These are phyloP conservation scores for Parazoanthus swiftii DNA, from an alignment of 92 coral and sea anemone species.

Conservation along the genomic window DNA sequence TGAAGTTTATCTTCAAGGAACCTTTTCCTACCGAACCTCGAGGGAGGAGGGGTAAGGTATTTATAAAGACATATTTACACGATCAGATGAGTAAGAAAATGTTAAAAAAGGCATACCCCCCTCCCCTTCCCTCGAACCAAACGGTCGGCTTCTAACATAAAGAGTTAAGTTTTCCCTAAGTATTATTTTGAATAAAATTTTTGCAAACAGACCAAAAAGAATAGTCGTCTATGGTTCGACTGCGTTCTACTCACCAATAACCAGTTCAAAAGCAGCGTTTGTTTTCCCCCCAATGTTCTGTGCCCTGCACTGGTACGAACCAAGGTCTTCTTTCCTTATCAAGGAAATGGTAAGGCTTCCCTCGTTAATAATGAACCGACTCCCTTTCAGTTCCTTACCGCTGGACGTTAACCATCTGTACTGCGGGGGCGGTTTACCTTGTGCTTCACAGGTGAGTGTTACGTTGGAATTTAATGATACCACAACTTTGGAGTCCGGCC, in stretches of 20 bases:
- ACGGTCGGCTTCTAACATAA: too few species aligned
- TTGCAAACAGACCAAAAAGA: too few species aligned
- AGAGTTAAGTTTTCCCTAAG: too few species aligned
- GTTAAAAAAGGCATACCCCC: too few species aligned
- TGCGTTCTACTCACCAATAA: not conserved
- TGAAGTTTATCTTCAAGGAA: too few species aligned
- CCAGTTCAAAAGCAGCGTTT: slow-evolving; percentile 2
- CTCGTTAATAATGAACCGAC: not conserved
- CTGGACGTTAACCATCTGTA: slow-evolving; percentile 39
- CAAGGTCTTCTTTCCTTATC: not conserved
- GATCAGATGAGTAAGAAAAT: too few species aligned
- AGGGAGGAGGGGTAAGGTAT: too few species aligned
- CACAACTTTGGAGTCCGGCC: not conserved
- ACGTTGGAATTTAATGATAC: slow-evolving; percentile 5
- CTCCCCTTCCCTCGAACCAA: too few species aligned
- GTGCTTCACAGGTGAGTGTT: slow-evolving; percentile 23
- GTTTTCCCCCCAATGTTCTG: slow-evolving; percentile 21
- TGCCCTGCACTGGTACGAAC: slow-evolving; percentile 20
- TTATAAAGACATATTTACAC: too few species aligned
- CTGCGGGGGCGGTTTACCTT: slow-evolving; percentile 28
- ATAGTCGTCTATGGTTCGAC: not conserved
- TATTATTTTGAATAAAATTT: too few species aligned
- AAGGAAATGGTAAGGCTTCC: slow-evolving; percentile 25
- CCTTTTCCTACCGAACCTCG: too few species aligned
- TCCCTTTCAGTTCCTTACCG: slow-evolving; percentile 7